phyloP scores from a whole-genome alignment of 2,797 vertebrate species.

The Geotria australis region DNA sequence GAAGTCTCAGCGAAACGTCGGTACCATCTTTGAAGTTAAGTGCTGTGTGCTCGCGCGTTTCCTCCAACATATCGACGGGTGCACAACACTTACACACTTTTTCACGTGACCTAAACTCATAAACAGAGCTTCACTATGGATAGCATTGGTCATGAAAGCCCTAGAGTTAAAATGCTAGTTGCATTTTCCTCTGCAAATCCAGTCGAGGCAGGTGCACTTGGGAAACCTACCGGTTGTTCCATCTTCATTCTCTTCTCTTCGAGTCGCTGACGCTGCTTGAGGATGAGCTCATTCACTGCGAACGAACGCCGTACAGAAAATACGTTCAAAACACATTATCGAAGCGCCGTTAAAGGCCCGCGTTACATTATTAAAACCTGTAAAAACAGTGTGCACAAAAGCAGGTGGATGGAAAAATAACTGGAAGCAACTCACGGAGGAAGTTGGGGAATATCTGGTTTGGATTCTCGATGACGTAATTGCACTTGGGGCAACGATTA shows the following conservation, averaged over 20 bases:
- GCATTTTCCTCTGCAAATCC: too few relatives aligned
- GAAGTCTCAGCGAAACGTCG: too few relatives aligned
- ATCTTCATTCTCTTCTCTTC: slow-evolving; percentile 88
- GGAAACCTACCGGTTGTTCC: slow-evolving; percentile 70
- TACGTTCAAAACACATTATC: not conserved
- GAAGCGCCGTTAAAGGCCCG: not conserved
- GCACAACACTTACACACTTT: too few relatives aligned
- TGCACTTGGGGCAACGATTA: slow-evolving; percentile 95
- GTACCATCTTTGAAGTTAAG: too few relatives aligned
- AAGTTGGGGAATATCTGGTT: slow-evolving; percentile 98
- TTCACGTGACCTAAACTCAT: too few relatives aligned
- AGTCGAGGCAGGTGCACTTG: too few relatives aligned
- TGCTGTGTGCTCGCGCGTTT: too few relatives aligned
- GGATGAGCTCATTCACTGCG: slow-evolving; percentile 87
- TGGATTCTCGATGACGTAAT: slow-evolving; percentile 89
- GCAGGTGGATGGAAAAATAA: not conserved
- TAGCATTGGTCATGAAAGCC: too few relatives aligned
- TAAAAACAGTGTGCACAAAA: not conserved
- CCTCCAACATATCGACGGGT: too few relatives aligned
- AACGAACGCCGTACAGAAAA: slow-evolving; percentile 2
- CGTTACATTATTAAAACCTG: not conserved
- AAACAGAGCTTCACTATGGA: too few relatives aligned
- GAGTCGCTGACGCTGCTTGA: slow-evolving; percentile 93
- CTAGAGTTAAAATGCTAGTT: too few relatives aligned
- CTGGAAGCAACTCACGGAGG: slow-evolving; percentile 32